Base-by-base conservation (phyloP, 2,797 vertebrate species). In the Adrianichthys oophorus region DNA sequence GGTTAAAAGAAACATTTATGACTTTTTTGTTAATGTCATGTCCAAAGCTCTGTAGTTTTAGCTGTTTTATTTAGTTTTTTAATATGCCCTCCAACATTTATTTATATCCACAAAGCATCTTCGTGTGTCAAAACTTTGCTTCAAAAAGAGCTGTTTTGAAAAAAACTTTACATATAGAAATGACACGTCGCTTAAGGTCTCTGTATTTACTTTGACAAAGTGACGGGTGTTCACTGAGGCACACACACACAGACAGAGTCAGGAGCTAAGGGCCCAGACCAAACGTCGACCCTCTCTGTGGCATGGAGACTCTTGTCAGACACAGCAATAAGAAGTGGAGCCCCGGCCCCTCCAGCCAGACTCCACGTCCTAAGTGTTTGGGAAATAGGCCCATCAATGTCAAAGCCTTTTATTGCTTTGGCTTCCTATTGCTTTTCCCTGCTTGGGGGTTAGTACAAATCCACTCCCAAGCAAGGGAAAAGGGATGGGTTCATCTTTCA, bases 401-500 rank as follows among this genome's bases (percentile, higher is more conserved):
- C 89, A 87, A 80, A 88, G 79, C 80, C 82, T 87, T 88, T 86
- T 87, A 89, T 89, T 90, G 82, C 88, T 81, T 82, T 71, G 84
- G 86, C 87, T 87, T 86, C 87, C 82, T 88, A 87, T 87, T 89
- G 86, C 87, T 87, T 89, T 87, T 87, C 80, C 65, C 69, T 77
- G 83, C 84, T 87, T 66, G 74, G 78, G 86, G 84, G 79, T 76
- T 65, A 56, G 68, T 59, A 67, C 66, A 83, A 80, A 70, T 74
- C 61, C 58, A 62, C 65, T 78, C 67, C 54, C 56, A 12, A 70
- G 78, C 72, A 41, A 71, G 68, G 62, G 70, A 66, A 72, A 59
- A 5, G 59, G 61, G 71, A 78, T 64, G 70, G 70, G 79, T 81
- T 79, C 63, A 72, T 79, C 81, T 85, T 80, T 78, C 80, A 83